Evolutionary conservation across 1,140 invertebrate species (phyloP), one percentile per base, ranked within the genome.

Genomic region (Halictus rubicundus): DNA sequence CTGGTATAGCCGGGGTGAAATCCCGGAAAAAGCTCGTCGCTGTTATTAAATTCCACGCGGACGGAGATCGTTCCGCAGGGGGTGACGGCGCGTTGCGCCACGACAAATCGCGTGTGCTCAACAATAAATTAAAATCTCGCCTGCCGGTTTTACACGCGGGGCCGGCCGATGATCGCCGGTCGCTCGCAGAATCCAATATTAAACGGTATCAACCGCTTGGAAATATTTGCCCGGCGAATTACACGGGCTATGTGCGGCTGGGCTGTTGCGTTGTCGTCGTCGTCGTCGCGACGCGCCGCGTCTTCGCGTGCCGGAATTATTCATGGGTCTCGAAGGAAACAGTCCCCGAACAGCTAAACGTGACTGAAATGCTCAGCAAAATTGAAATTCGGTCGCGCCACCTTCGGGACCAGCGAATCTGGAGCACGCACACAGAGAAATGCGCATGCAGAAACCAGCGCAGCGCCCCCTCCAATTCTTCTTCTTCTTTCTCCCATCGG

Each of bases 301-400:
- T 85, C 68, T 70, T 72, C 69, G 78, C 70, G 74, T 32, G 59
- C 46, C 61, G 68, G 79, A 86, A 86, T 86, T 86, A 86, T 86
- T 85, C 83, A 86, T 85, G 80, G 70, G 64, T 72, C 5, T 32
- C 71, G 74, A 52, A 82, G 79, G 83, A 65, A 85, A 82, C 79
- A 85, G 79, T 68, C 83, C 65, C 83, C 37, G 54, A 68, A 68
- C 73, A 78, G 61, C 68, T 82, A 84, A 79, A 75, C 83, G 83
- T 86, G 84, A 86, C 84, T 86, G 75, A 86, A 85, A 85, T 86
- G 80, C 71, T 85, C 72, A 79, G 80, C 60, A 54, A 86, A 86
- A 86, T 80, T 85, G 84, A 85, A 85, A 86, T 86, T 85, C 68
- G 80, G 81, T 85, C 76, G 83, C 66, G 64, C 68, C 73, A 76